Conservation (phyloP, 2,113 vertebrate genomes). For the Eupsittula cactorum region DNA sequence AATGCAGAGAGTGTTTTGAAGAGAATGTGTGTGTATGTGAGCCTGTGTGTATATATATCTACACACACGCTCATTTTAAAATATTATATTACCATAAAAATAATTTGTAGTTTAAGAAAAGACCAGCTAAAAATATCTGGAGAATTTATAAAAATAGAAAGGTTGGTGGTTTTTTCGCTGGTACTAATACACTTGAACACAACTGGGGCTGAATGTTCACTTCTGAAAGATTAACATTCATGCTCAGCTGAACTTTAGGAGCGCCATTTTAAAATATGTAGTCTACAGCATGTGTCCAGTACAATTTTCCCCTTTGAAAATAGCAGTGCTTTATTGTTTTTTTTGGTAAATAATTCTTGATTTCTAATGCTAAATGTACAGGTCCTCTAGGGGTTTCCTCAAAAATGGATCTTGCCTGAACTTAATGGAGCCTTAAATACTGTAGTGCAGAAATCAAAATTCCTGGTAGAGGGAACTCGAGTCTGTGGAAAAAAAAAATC, state of each 20-base stretch:
- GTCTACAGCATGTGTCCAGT: not conserved
- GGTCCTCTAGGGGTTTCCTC: not conserved
- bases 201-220: slow-evolving; percentile 49
- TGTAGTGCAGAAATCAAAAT: not conserved
- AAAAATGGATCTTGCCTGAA: not conserved
- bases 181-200: slow-evolving; percentile 7
- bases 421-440: not conserved
- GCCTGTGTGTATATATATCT: not conserved
- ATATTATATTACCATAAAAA: not conserved
- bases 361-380: not conserved
- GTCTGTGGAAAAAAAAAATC: not conserved
- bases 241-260: slow-evolving; percentile 62
- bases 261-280: slow-evolving; percentile 40
- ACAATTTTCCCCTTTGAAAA: not conserved
- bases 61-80: not conserved
- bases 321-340: not conserved
- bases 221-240: slow-evolving; percentile 63
- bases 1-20: not conserved
- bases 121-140: slow-evolving; percentile 18
- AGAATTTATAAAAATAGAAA: slow-evolving; percentile 30
- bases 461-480: not conserved
- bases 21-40: not conserved
- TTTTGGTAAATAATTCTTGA: not conserved
- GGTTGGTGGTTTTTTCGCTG: not conserved
- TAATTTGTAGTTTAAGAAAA: not conserved